Evolutionary conservation across 2,113 vertebrate species (phyloP).

Genomic region (Oenanthe oenanthe): DNA sequence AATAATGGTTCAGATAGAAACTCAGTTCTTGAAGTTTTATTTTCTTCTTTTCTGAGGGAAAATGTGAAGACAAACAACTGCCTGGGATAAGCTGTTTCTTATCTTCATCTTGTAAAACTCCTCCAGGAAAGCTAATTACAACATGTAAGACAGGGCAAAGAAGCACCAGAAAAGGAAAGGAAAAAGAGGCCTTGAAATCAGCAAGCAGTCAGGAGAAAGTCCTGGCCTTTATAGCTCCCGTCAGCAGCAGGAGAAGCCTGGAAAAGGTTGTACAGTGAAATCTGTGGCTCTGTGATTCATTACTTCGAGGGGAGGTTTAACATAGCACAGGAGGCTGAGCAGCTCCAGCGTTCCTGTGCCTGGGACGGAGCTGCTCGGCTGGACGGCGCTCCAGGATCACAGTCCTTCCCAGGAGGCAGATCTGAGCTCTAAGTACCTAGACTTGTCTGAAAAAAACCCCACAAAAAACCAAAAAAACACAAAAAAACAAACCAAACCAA

Average conservation of each 20-base stretch:
- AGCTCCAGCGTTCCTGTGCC: not conserved
- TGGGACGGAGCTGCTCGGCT: not conserved
- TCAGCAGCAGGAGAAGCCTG: slow-evolving; percentile 11
- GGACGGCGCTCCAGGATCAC: rapidly evolving
- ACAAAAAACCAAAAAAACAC: not conserved
- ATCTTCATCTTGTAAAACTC: slow-evolving; percentile 54
- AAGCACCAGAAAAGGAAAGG: slow-evolving; percentile 15
- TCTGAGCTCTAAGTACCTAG: not conserved
- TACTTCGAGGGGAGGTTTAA: not conserved
- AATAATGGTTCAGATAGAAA: not conserved
- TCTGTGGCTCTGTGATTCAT: not conserved
- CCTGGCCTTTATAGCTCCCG: not conserved
- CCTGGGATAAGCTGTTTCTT: slow-evolving; percentile 9
- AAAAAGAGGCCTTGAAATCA: not conserved
- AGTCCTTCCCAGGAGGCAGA: not conserved
- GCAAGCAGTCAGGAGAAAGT: not conserved
- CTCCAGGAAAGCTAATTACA: slow-evolving; percentile 45
- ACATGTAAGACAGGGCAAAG: not conserved
- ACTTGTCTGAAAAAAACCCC: not conserved
- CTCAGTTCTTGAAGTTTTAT: not conserved
- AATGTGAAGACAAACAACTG: slow-evolving; percentile 37
- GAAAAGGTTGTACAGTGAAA: not conserved
- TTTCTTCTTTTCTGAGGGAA: not conserved
- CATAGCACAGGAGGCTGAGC: not conserved
- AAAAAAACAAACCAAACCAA: not conserved